Evolutionary conservation across 2,113 vertebrate genomes (phyloP).

Genomic region (Seriola aureovittata): DNA sequence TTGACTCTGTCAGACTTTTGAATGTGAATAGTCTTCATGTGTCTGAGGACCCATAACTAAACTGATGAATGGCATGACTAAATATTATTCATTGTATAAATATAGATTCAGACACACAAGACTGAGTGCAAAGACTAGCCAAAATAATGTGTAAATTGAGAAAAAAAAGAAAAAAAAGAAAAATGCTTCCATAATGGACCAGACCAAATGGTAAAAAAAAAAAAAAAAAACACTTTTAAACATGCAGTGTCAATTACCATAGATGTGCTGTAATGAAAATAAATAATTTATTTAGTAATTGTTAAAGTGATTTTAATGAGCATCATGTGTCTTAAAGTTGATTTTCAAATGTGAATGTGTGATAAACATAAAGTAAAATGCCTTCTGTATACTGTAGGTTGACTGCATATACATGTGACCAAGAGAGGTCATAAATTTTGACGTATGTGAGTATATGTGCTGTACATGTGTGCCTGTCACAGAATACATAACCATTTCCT

Average conservation of each 20-base stretch:
- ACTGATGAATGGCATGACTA: conserved; percentile 48
- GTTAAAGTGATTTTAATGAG: conserved; percentile 23
- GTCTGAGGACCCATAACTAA: conserved; percentile 39
- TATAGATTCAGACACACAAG: conserved; percentile 32
- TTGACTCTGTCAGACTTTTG: conserved; percentile 55
- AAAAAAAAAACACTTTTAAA: conserved; percentile 24
- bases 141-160: conserved; percentile 25
- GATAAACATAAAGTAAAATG: conserved; percentile 46
- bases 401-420: conserved; percentile 44
- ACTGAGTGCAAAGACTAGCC: conserved; percentile 20
- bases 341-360: conserved; percentile 63
- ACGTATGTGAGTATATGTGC: conserved; percentile 48
- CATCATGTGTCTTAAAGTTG: conserved; percentile 52
- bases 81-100: conserved; percentile 63
- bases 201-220: conserved; percentile 27
- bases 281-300: conserved; percentile 21
- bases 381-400: conserved; percentile 47
- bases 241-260: conserved; percentile 30
- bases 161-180: conserved; percentile 10
- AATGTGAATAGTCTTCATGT: conserved; percentile 54
- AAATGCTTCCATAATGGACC: conserved; percentile 15
- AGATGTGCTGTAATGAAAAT: conserved; percentile 28
- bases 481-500: conserved; percentile 36
- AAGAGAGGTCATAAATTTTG: conserved; percentile 19
- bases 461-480: conserved; percentile 56